Conservation (phyloP, 2,113 vertebrate genomes). For the Cairina moschata region DNA sequence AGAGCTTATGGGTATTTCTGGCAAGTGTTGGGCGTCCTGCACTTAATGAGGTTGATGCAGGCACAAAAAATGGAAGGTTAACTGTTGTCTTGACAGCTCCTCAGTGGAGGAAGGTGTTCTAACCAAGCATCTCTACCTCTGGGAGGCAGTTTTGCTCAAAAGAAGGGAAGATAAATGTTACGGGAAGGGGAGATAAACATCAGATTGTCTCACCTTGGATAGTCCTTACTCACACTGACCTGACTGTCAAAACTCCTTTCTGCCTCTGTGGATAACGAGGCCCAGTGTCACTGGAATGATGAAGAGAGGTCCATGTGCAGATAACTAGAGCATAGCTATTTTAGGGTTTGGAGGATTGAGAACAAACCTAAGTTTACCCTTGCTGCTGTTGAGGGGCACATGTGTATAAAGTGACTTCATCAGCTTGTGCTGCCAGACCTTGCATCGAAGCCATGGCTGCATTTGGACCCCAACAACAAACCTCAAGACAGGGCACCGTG, state of each 20-base stretch:
- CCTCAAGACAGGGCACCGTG: neutral
- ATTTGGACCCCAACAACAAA: neutral
- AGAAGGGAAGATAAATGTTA: accelerated
- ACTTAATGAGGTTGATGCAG: neutral
- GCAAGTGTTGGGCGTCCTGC: neutral
- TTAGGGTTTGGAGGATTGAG: neutral
- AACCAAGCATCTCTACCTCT: neutral
- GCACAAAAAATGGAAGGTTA: neutral
- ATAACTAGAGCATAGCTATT: neutral
- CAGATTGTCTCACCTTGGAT: neutral
- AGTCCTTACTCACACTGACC: neutral
- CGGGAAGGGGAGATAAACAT: neutral
- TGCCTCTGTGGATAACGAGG: neutral
- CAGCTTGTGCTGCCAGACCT: neutral
- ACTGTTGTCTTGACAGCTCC: neutral
- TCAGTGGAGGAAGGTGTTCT: neutral
- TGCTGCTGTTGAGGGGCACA: neutral
- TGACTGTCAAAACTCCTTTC: neutral
- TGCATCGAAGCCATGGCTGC: neutral
- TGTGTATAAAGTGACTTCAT: neutral
- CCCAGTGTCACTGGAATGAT: neutral
- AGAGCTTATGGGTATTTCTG: neutral
- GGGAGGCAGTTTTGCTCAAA: neutral
- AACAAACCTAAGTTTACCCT: neutral
- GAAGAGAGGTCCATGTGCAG: neutral